A percentile compares a stretch with the other conserved stretches of the same genome.
Evolutionary conservation across 2,888 invertebrate genomes (phyloP).

Genomic region (Epirrhoe tristata): DNA sequence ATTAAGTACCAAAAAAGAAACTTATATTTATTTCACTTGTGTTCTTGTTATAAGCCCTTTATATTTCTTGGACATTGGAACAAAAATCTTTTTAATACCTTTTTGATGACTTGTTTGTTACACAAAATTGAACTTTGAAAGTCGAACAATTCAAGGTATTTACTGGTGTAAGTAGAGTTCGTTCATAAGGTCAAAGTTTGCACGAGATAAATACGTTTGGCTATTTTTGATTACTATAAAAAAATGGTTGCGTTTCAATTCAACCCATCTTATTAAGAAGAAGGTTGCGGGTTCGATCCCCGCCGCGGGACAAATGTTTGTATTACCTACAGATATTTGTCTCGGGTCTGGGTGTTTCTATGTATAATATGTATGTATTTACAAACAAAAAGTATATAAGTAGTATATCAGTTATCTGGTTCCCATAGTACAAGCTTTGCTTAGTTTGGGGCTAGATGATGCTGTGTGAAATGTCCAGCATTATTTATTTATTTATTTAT

Average conservation of each 20-base stretch:
- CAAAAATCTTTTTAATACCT: slow-evolving; percentile 23
- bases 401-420: too few relatives aligned
- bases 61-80: not conserved
- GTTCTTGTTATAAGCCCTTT: not conserved
- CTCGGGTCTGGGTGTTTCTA: too few relatives aligned
- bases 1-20: not conserved
- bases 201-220: slow-evolving; percentile 15
- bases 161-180: slow-evolving; percentile 18
- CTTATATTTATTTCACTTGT: not conserved
- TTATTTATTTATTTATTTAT: too few relatives aligned
- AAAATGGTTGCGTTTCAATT: slow-evolving; percentile 1
- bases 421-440: too few relatives aligned
- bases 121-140: slow-evolving; percentile 33
- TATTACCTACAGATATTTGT: too few relatives aligned
- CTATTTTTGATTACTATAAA: slow-evolving; percentile 22
- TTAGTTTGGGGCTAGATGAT: too few relatives aligned
- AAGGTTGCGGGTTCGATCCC: too few relatives aligned
- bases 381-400: too few relatives aligned
- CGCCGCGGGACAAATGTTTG: too few relatives aligned
- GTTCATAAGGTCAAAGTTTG: slow-evolving; percentile 22
- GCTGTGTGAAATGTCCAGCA: too few relatives aligned
- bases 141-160: slow-evolving; percentile 28
- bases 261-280: too few relatives aligned
- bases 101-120: slow-evolving; percentile 13
- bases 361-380: too few relatives aligned